Evolutionary conservation across 2,113 vertebrate genomes (phyloP), one percentile per base, ranked within the genome.

Genomic region (Bujurquina vittata): DNA sequence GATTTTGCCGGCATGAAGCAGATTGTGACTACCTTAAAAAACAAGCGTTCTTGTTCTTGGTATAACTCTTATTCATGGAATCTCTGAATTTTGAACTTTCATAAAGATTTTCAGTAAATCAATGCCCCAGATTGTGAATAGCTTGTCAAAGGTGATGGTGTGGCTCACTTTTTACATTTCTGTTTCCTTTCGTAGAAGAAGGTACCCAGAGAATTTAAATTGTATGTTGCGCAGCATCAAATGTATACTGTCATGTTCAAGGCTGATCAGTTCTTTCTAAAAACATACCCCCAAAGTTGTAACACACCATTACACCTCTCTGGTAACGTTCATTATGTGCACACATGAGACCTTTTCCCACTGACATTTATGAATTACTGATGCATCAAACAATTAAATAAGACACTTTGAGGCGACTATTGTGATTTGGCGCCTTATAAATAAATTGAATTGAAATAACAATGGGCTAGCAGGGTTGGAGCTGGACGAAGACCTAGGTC

Each of bases 331-430:
- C 26, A 33, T 12, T 23, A n/a, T n/a, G 14, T 22, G 17, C 78
- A 69, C 17, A 29, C 26, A 37, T 11, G 52, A 43, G 37, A 77
- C 10, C 18, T 29, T 67, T 63, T 49, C 18, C 31, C 5, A 14
- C 46, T 29, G 65, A 59, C 33, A 81, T 12, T 26, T 86, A 75
- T 79, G 31, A 63, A 84, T 73, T 60, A 81, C 43, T 81, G 20
- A 74, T 67, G 22, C 12, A 65, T 67, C 59, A 23, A 31, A 87
- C 11, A 77, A 33, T 10, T 4, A 14, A 63, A 74, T 77, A 17
- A 63, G 26, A 3, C 26, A 26, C 26, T 3, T 26, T 26, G 26
- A 26, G 26, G 26, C 26, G 26, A 26, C 26, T 26, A 3, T 26
- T 26, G 26, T 26, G 26, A 26, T 26, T 26, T 26, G 26, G 26